Evolutionary conservation across 2,797 vertebrate genomes (phyloP).

Genomic region (Alca torda): DNA sequence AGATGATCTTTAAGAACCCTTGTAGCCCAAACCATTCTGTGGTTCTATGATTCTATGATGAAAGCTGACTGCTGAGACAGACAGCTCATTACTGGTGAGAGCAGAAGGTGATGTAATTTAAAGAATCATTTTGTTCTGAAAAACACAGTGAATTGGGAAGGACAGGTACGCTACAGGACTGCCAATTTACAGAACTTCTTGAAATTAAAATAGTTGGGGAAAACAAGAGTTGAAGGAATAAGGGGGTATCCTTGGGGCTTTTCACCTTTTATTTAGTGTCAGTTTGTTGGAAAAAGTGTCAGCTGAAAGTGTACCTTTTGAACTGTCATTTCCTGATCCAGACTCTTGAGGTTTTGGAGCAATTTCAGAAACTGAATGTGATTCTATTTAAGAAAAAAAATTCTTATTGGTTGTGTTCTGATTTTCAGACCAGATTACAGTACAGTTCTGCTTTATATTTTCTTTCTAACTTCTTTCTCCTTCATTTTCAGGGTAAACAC

Average conservation of each 20-base stretch:
- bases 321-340: background rate
- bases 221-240: background rate
- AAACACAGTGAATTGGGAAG: rapidly evolving
- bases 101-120: background rate
- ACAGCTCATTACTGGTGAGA: rapidly evolving
- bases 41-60: no score
- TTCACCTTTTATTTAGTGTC: background rate
- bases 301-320: background rate
- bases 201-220: background rate
- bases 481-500: background rate
- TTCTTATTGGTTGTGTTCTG: background rate
- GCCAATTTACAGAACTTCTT: background rate
- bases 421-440: background rate
- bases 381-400: background rate
- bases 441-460: background rate
- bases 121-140: background rate
- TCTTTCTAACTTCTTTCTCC: background rate
- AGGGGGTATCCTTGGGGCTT: background rate
- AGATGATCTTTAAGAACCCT: no score
- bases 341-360: background rate
- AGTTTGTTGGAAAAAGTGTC: background rate
- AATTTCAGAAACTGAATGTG: background rate
- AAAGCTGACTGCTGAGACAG: background rate
- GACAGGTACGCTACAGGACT: background rate
- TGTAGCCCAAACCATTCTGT: no score